Percentiles rank a stretch among this genome's conserved stretches.
Conservation (phyloP, 2,113 vertebrate genomes). For the Boulengeromyrus knoepffleri region DNA sequence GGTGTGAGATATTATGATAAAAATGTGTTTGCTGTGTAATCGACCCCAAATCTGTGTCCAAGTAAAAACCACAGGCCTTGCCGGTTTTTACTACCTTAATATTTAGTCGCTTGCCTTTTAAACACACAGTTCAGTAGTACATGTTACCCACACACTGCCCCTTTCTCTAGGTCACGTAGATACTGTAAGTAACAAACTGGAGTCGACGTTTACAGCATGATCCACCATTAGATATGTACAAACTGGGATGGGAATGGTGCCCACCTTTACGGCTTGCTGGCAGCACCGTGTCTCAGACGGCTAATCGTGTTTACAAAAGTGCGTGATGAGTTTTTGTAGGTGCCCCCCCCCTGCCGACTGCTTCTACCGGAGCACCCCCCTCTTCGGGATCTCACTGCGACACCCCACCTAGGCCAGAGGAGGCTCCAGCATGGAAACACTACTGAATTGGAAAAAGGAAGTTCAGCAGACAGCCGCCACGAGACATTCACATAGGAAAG, state of each 20-base stretch:
- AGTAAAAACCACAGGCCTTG: not conserved
- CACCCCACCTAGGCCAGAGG: not conserved
- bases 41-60: not conserved
- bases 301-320: not conserved
- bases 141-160: not conserved
- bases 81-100: not conserved
- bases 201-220: not conserved
- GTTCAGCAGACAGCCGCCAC: not conserved
- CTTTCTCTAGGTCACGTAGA: not conserved
- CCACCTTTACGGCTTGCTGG: too few relatives aligned
- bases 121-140: not conserved
- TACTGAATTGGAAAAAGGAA: not conserved
- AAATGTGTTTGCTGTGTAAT: not conserved
- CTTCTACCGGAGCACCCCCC: not conserved
- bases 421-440: not conserved
- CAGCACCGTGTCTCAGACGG: not conserved
- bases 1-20: not conserved
- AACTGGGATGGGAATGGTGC: too few relatives aligned
- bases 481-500: not conserved
- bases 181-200: not conserved
- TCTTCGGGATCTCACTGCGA: not conserved
- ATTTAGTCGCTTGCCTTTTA: not conserved
- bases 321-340: not conserved
- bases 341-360: too few relatives aligned
- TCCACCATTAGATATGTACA: not conserved